These are phyloP conservation scores for Serripes groenlandicus DNA, from an alignment of 2,888 invertebrate genomes.

Conservation along the genomic window DNA sequence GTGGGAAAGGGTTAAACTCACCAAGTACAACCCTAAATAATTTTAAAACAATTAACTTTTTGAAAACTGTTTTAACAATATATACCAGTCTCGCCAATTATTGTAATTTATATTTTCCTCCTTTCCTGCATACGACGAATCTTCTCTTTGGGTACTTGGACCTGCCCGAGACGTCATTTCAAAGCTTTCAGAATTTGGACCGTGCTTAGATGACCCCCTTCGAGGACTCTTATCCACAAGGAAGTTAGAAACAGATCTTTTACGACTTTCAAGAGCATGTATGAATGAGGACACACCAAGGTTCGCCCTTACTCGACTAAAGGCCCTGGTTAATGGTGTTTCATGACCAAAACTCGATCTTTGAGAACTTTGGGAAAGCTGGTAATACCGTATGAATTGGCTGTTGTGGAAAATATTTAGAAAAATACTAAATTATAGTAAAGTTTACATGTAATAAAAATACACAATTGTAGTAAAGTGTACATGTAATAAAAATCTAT, in stretches of 20 bases:
- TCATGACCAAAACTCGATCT: no score
- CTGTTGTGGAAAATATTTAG: no score
- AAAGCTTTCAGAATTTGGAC: background rate
- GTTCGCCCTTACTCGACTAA: no score
- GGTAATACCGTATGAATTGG: no score
- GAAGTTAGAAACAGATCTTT: background rate
- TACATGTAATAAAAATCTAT: no score
- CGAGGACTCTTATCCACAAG: background rate
- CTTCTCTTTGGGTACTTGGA: background rate
- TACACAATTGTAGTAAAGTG: no score
- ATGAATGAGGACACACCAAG: constrained; percentile 13
- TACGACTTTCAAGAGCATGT: constrained; percentile 13
- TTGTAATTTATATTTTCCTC: constrained; percentile 18
- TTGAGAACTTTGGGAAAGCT: no score
- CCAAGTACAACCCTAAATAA: background rate
- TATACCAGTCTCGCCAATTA: constrained; percentile 1
- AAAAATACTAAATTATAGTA: no score
- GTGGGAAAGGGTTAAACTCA: no score
- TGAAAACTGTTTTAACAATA: background rate
- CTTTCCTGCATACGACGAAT: background rate
- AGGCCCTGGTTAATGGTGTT: no score
- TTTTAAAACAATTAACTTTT: background rate
- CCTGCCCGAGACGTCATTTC: constrained; percentile 8
- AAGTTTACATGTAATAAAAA: no score
- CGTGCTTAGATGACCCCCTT: background rate